A percentile compares a stretch with the other conserved stretches of the same genome.
Conservation (phyloP, 2,888 invertebrate genomes). For the Macrophya alboannulata region DNA sequence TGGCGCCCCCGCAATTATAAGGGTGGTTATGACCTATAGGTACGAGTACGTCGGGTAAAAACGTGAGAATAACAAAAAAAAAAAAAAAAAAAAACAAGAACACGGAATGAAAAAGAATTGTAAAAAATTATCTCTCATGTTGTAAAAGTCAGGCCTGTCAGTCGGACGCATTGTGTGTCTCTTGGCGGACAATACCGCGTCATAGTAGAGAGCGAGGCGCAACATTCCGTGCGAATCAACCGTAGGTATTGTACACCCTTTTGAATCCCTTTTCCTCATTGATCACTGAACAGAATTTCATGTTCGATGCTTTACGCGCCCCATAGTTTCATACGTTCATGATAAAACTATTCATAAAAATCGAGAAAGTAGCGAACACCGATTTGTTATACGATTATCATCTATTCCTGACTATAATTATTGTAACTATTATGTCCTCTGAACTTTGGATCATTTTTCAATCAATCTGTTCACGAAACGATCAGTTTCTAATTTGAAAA, state of each 20-base stretch:
- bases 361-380: not conserved
- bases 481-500: not conserved
- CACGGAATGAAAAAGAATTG: not conserved
- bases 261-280: not conserved
- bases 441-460: not conserved
- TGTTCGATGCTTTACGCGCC: not conserved
- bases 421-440: not conserved
- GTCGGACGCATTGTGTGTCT: constrained; percentile 76
- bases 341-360: constrained; percentile 9
- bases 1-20: constrained; percentile 46
- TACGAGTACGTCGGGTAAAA: not conserved
- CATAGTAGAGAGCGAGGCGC: not conserved
- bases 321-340: not conserved
- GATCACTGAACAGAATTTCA: not conserved
- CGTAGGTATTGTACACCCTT: not conserved
- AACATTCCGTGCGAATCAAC: constrained; percentile 12
- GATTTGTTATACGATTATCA: not conserved
- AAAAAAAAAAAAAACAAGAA: not conserved
- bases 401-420: not conserved
- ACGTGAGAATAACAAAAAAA: not conserved
- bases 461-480: not conserved
- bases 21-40: constrained; percentile 6
- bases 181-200: constrained; percentile 74
- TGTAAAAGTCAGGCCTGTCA: constrained; percentile 77
- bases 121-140: constrained; percentile 60